A percentile compares a stretch with the other conserved stretches of the same genome.
Evolutionary conservation across 2,888 invertebrate genomes (phyloP).

Genomic region (Tetranychus truncatus): DNA sequence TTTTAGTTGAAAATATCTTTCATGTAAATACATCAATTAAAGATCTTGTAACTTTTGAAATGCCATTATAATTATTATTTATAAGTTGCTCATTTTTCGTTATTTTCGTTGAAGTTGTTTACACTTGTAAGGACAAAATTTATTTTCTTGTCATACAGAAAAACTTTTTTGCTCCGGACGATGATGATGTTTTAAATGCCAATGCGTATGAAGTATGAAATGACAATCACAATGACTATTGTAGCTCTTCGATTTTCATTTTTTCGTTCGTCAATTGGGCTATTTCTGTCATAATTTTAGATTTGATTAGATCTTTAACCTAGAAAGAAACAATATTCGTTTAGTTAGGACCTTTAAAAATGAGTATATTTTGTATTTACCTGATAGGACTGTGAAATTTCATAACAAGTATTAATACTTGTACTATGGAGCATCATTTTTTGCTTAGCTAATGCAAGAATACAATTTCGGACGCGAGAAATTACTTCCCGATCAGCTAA

Average conservation of each 20-base stretch:
- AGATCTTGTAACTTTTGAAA: no score
- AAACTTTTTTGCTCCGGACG: no score
- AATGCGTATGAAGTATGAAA: no score
- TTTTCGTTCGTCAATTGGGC: background rate
- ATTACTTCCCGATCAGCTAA: conserved; percentile 62
- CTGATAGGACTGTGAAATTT: conserved; percentile 13
- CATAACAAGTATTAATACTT: conserved; percentile 14
- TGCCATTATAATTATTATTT: no score
- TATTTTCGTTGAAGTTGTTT: no score
- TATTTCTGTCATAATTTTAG: background rate
- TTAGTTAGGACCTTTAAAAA: background rate
- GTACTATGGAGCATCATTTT: conserved; percentile 75
- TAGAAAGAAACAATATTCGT: background rate
- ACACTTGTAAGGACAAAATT: no score
- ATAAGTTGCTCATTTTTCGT: no score
- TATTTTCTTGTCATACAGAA: no score
- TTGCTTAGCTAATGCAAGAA: conserved; percentile 62
- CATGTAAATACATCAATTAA: no score
- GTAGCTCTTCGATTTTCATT: background rate
- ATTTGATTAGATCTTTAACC: conserved; percentile 1
- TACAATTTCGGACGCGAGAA: conserved; percentile 68
- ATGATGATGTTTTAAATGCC: no score
- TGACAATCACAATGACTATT: background rate
- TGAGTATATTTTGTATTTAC: background rate
- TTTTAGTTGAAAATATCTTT: no score